Evolutionary conservation across 2,113 vertebrate species (phyloP).

Genomic region (Pollachius pollachius): DNA sequence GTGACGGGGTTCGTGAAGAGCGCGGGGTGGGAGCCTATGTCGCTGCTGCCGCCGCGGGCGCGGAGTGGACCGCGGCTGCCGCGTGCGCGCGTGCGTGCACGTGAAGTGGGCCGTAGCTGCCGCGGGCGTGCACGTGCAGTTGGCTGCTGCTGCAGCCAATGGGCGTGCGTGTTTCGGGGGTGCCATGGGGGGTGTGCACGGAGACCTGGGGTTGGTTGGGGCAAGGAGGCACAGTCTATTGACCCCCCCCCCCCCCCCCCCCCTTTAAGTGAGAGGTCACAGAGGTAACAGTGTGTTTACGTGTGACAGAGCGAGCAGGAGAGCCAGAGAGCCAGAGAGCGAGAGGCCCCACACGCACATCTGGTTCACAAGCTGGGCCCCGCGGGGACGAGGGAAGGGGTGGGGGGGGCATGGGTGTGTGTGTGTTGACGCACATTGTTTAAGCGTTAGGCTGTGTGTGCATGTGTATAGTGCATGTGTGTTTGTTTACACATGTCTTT

Average conservation of each 20-base stretch:
- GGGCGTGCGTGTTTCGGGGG: background rate
- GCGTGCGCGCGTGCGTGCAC: too few species aligned
- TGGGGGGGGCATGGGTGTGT: too few species aligned
- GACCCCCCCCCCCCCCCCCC: background rate
- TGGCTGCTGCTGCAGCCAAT: too few species aligned
- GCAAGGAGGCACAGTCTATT: background rate
- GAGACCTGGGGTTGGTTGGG: background rate
- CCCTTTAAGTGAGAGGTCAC: background rate
- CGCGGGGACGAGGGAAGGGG: too few species aligned
- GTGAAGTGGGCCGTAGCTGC: too few species aligned
- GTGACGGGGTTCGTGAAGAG: too few species aligned
- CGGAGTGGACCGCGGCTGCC: too few species aligned
- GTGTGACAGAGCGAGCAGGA: background rate
- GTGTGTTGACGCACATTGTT: too few species aligned
- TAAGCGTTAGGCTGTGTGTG: too few species aligned
- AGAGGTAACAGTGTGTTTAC: background rate
- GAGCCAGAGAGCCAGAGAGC: background rate
- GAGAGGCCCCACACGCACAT: background rate
- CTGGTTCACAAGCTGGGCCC: background rate
- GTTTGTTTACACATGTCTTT: constrained; percentile 20
- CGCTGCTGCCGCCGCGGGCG: too few species aligned
- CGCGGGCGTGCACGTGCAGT: background rate
- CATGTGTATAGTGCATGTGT: constrained; percentile 1
- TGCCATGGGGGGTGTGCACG: background rate
- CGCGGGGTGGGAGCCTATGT: too few species aligned